These are phyloP conservation scores for Crotalus horridus DNA, from an alignment of 2,113 vertebrate genomes.

Conservation along the genomic window DNA sequence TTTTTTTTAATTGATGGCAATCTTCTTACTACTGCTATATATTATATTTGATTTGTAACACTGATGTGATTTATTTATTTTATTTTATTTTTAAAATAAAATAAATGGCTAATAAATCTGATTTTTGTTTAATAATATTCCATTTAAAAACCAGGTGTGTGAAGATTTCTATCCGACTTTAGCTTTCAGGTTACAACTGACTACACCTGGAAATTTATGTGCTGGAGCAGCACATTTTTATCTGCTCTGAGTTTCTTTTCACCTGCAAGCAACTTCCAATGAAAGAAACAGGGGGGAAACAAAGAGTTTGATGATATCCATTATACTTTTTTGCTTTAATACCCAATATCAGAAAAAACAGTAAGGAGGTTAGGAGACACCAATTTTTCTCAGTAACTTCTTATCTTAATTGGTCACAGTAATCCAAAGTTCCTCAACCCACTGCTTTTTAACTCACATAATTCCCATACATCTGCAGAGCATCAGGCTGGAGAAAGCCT, in stretches of 20 bases:
- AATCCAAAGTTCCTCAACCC: neutral
- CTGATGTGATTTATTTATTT: no score
- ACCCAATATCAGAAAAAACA: neutral
- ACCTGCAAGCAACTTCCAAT: neutral
- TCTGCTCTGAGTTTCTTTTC: neutral
- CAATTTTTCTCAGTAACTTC: neutral
- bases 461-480: neutral
- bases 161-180: neutral
- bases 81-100: no score
- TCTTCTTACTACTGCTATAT: neutral
- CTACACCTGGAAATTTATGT: neutral
- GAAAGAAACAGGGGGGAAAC: neutral
- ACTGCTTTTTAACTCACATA: neutral
- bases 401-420: neutral
- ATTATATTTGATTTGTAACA: neutral
- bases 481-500: neutral
- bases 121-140: neutral
- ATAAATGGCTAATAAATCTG: neutral
- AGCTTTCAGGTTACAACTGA: neutral
- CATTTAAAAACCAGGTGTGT: neutral
- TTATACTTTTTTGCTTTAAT: neutral
- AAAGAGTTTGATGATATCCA: neutral
- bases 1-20: neutral
- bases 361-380: neutral
- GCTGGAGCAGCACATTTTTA: neutral